Percentiles rank a stretch among this genome's conserved stretches.
These are phyloP conservation scores for Oegoconia quadripuncta DNA, from an alignment of 2,888 invertebrate genomes.

Conservation along the genomic window DNA sequence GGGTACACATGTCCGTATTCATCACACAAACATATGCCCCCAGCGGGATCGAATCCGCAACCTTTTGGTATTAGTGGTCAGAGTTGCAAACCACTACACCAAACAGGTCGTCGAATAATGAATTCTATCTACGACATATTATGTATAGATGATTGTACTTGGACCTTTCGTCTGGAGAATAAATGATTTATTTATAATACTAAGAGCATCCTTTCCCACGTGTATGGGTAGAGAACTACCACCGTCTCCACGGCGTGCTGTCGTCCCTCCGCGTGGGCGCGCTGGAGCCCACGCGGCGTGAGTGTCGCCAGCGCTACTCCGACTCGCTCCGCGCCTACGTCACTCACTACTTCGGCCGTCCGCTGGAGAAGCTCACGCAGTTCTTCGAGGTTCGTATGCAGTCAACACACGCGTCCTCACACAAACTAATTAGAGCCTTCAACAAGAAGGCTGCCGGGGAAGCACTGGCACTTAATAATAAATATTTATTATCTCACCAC, in stretches of 20 bases:
- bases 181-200: not conserved
- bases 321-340: constrained; percentile 96
- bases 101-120: no score
- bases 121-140: not conserved
- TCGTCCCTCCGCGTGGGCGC: constrained; percentile 94
- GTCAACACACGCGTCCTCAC: no score
- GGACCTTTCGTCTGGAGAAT: no score
- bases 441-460: no score
- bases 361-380: constrained; percentile 80
- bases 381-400: constrained; percentile 89
- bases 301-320: constrained; percentile 92
- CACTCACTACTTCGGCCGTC: constrained; percentile 94
- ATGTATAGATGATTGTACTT: not conserved
- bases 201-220: not conserved
- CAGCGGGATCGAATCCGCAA: no score
- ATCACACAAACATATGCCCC: no score
- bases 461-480: no score
- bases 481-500: no score
- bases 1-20: no score
- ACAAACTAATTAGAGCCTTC: no score
- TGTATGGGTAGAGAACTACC: constrained; percentile 87
- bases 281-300: constrained; percentile 92
- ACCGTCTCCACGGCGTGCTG: constrained; percentile 92
- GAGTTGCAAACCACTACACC: no score
- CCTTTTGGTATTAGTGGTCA: not conserved